Evolutionary conservation across 2,113 vertebrate species (phyloP).

Genomic region (Platanista minor): DNA sequence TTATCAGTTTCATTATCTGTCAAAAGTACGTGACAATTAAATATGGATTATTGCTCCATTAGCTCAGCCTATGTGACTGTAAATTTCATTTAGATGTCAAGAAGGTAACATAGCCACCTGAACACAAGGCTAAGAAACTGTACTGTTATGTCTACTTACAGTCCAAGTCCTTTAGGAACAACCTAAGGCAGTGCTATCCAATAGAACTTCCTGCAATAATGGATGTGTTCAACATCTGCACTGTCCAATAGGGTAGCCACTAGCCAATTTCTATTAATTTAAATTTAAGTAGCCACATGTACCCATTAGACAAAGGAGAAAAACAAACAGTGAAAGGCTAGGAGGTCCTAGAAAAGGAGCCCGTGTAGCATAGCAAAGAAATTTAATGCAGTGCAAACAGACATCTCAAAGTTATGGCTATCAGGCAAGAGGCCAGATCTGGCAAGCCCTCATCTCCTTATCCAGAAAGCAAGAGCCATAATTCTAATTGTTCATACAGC

Average conservation of each 20-base stretch:
- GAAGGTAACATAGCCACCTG: neutral
- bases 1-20: conserved; percentile 34
- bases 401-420: neutral
- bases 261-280: neutral
- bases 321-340: neutral
- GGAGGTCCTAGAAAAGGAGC: neutral
- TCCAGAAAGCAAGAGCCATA: neutral
- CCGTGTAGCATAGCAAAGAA: neutral
- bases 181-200: neutral
- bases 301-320: neutral
- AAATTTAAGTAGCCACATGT: neutral
- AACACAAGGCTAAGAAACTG: neutral
- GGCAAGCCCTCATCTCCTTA: neutral
- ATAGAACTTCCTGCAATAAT: neutral
- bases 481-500: neutral
- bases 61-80: neutral
- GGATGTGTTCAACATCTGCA: neutral
- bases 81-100: neutral
- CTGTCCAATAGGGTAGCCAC: neutral
- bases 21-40: neutral
- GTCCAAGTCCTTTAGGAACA: neutral
- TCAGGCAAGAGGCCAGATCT: neutral
- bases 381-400: neutral
- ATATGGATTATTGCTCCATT: neutral
- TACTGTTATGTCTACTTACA: neutral